These are phyloP conservation scores for Horisme vitalbata DNA, from an alignment of 2,888 invertebrate genomes.

Conservation along the genomic window DNA sequence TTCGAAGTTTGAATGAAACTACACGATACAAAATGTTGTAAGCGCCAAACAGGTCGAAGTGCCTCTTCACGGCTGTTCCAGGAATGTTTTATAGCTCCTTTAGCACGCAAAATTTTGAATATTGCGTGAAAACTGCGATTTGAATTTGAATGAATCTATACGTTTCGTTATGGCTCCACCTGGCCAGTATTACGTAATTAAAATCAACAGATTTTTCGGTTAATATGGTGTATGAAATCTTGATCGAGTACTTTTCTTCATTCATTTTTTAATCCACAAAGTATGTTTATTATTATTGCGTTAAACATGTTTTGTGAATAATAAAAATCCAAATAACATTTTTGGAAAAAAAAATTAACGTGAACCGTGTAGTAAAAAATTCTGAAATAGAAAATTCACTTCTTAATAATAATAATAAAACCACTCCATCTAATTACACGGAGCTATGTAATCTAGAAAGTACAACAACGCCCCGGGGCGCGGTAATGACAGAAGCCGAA, in stretches of 20 bases:
- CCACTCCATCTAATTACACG: constrained; percentile 32
- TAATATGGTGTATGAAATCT: constrained; percentile 29
- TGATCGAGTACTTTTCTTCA: constrained; percentile 13
- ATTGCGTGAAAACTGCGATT: constrained; percentile 46
- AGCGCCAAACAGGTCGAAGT: constrained; percentile 42
- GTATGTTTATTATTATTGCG: too few relatives aligned
- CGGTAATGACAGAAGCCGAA: constrained; percentile 76
- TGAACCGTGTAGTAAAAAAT: too few relatives aligned
- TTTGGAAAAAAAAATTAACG: too few relatives aligned
- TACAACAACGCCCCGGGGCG: constrained; percentile 46
- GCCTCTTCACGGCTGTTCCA: constrained; percentile 55
- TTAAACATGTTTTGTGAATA: too few relatives aligned
- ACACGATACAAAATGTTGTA: constrained; percentile 30
- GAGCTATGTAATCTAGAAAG: constrained; percentile 61
- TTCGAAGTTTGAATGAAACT: constrained; percentile 50
- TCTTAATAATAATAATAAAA: constrained; percentile 2
- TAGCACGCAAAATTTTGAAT: constrained; percentile 60
- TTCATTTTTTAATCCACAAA: constrained; percentile 5
- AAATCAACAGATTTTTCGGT: constrained; percentile 27
- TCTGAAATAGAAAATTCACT: too few relatives aligned
- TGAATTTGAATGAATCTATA: constrained; percentile 38
- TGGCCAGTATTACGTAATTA: constrained; percentile 32
- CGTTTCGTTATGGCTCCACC: constrained; percentile 29
- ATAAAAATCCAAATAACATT: too few relatives aligned
- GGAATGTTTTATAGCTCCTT: constrained; percentile 62